Evolutionary conservation across 2,888 invertebrate species (phyloP).

Genomic region (Parnassius mnemosyne): DNA sequence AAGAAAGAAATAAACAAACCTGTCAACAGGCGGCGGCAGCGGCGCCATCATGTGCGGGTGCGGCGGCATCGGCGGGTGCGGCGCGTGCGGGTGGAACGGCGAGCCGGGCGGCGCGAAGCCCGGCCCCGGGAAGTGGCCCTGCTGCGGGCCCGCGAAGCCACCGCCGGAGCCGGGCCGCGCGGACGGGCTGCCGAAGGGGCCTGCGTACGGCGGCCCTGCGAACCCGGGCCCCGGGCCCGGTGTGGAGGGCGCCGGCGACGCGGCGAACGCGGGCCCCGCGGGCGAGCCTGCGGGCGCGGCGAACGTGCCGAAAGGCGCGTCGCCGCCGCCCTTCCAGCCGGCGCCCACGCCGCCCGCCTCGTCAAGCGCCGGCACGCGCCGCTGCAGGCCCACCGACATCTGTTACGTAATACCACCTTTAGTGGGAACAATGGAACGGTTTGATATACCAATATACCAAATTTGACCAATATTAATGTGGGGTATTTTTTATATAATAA

Average conservation of each 20-base stretch:
- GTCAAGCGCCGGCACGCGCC: slow-evolving; percentile 83
- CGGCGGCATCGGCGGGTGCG: slow-evolving; percentile 93
- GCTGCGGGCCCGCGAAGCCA: slow-evolving; percentile 86
- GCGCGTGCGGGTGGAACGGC: slow-evolving; percentile 90
- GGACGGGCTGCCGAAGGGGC: slow-evolving; percentile 83
- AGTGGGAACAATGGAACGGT: too few species aligned
- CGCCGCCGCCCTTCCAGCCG: slow-evolving; percentile 87
- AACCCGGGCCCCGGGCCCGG: slow-evolving; percentile 89
- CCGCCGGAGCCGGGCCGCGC: slow-evolving; percentile 90
- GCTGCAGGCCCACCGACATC: slow-evolving; percentile 90
- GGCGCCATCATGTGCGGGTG: slow-evolving; percentile 78
- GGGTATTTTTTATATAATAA: too few species aligned
- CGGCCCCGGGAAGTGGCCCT: slow-evolving; percentile 85
- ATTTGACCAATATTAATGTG: too few species aligned
- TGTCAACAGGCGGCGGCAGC: slow-evolving; percentile 89
- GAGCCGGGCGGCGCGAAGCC: slow-evolving; percentile 88
- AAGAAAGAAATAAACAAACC: slow-evolving; percentile 70
- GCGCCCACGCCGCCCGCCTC: slow-evolving; percentile 71
- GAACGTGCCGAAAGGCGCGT: slow-evolving; percentile 86
- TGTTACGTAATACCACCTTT: slow-evolving; percentile 35
- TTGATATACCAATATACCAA: too few species aligned
- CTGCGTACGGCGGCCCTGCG: slow-evolving; percentile 84
- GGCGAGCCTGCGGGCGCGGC: slow-evolving; percentile 89
- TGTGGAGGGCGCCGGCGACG: slow-evolving; percentile 85
- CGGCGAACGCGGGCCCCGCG: slow-evolving; percentile 85